These are phyloP conservation scores for Tetheella fluctuosa DNA, from an alignment of 2,888 invertebrate species.

Conservation along the genomic window DNA sequence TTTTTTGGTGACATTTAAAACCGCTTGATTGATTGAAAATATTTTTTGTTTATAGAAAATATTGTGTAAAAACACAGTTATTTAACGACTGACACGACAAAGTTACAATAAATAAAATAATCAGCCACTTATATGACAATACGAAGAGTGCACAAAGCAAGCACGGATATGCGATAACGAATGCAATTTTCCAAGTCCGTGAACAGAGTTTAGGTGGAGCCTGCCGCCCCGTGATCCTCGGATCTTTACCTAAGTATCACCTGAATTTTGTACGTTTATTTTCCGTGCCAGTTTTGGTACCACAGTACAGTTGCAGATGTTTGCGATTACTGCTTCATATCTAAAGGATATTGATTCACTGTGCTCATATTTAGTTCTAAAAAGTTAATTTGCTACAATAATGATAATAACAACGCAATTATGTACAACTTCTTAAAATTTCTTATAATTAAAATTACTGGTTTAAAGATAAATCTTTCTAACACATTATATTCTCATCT, in stretches of 20 bases:
- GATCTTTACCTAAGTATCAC: constrained; percentile 58
- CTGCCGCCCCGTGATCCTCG: constrained; percentile 45
- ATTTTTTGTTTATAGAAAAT: background rate
- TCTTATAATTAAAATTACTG: no score
- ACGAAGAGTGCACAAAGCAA: constrained; percentile 46
- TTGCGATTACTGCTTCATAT: no score
- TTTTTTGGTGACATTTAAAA: background rate
- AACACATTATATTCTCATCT: no score
- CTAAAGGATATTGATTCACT: no score
- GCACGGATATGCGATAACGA: constrained; percentile 80
- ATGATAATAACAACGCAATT: no score
- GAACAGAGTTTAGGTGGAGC: constrained; percentile 78
- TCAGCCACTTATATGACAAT: constrained; percentile 14
- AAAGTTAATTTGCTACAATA: no score
- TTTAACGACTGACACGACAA: no score
- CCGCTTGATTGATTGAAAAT: background rate
- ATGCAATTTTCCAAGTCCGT: constrained; percentile 82
- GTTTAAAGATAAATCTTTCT: no score
- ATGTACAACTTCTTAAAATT: no score
- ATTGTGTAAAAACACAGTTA: no score
- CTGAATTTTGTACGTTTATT: constrained; percentile 36
- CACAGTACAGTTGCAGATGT: background rate
- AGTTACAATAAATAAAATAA: constrained; percentile 3
- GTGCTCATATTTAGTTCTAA: no score
- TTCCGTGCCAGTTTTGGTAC: background rate